Evolutionary conservation across 2,113 vertebrate genomes (phyloP).

Genomic region (Oxyura jamaicensis): DNA sequence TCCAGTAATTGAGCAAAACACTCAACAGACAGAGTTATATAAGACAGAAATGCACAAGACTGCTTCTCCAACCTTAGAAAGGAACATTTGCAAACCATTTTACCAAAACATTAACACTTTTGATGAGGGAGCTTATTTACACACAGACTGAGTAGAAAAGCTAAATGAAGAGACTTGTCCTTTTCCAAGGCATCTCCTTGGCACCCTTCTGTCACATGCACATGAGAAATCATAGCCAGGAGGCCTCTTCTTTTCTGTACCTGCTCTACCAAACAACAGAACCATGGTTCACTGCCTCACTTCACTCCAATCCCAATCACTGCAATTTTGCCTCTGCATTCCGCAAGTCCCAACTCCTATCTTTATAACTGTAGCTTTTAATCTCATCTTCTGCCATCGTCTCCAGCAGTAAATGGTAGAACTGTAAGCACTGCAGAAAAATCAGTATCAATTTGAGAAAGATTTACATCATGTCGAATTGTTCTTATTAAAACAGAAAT

Average conservation of each 20-base stretch:
- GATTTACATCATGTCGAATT: neutral
- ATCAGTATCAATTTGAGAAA: neutral
- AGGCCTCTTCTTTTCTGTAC: neutral
- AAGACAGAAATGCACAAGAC: neutral
- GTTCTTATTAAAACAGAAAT: neutral
- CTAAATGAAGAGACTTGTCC: neutral
- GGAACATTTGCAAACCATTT: neutral
- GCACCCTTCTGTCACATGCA: rapidly evolving
- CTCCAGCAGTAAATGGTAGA: neutral
- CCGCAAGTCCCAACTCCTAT: neutral
- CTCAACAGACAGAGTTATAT: neutral
- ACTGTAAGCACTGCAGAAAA: neutral
- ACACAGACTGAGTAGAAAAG: neutral
- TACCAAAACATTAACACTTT: neutral
- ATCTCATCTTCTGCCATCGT: neutral
- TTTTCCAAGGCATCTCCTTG: neutral
- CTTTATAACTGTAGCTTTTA: neutral
- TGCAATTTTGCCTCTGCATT: neutral
- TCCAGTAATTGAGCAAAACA: constrained; percentile 10
- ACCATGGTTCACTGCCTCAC: neutral
- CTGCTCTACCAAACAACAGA: neutral
- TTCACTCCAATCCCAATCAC: rapidly evolving
- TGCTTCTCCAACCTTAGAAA: neutral
- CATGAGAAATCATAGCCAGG: neutral
- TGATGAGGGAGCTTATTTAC: neutral